Evolutionary conservation across 2,113 vertebrate genomes (phyloP).

Genomic region (Leptobrachium ailaonicum): DNA sequence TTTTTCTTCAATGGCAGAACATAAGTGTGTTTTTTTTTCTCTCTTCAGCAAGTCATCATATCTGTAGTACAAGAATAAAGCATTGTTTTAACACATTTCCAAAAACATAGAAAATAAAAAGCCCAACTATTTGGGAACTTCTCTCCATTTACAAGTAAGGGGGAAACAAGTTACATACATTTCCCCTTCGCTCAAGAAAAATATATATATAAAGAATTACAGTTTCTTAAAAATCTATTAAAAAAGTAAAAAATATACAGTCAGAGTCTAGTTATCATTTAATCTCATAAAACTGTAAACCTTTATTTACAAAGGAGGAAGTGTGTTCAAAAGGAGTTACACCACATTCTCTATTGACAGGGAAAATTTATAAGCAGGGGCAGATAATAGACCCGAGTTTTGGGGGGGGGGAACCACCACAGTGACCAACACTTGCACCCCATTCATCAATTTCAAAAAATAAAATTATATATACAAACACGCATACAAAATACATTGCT

Average conservation of each 20-base stretch:
- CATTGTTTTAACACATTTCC: slow-evolving; percentile 74
- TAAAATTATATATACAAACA: too few species aligned
- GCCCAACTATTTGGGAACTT: slow-evolving; percentile 72
- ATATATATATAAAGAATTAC: slow-evolving; percentile 79
- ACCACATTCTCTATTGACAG: slow-evolving; percentile 66
- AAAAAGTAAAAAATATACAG: slow-evolving; percentile 89
- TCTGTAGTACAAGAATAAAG: slow-evolving; percentile 72
- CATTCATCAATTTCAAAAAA: background rate
- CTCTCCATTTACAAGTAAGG: slow-evolving; percentile 69
- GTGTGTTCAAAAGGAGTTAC: slow-evolving; percentile 74
- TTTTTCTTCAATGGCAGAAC: slow-evolving; percentile 71
- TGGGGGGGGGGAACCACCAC: background rate
- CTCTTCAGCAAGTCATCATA: slow-evolving; percentile 67
- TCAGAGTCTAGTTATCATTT: slow-evolving; percentile 78
- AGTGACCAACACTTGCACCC: slow-evolving; percentile 12
- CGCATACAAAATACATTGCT: too few species aligned
- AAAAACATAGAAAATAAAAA: slow-evolving; percentile 61
- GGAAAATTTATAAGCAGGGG: too few species aligned
- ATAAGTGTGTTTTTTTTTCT: slow-evolving; percentile 64
- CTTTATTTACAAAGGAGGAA: slow-evolving; percentile 85
- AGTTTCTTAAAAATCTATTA: slow-evolving; percentile 78
- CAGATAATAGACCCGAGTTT: too few species aligned
- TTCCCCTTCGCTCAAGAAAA: slow-evolving; percentile 68
- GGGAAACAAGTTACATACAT: slow-evolving; percentile 60
- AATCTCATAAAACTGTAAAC: slow-evolving; percentile 85